Conservation (phyloP, 2,113 vertebrate species). For the Megaceryle maxima region DNA sequence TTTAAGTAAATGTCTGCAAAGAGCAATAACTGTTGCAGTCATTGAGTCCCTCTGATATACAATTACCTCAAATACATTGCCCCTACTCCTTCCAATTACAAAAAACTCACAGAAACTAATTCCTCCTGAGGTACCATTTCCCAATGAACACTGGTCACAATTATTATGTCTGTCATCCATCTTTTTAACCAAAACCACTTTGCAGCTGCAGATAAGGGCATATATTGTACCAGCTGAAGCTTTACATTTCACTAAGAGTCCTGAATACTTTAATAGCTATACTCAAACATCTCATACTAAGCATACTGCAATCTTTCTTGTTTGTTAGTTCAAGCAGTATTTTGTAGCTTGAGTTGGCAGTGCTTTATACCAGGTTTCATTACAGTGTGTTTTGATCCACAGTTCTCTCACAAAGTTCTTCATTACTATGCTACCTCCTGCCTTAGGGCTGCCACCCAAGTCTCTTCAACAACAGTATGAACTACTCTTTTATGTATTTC, state of each 20-base stretch:
- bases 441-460: background rate
- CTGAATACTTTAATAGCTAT: background rate
- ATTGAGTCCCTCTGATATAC: background rate
- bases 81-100: background rate
- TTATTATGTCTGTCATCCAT: background rate
- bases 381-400: background rate
- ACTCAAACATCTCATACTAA: background rate
- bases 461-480: background rate
- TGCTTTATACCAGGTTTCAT: background rate
- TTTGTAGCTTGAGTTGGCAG: background rate
- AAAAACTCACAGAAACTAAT: background rate
- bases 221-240: background rate
- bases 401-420: background rate
- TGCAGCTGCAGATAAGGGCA: background rate
- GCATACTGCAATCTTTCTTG: background rate
- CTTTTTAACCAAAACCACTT: background rate
- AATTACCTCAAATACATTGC: background rate
- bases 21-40: background rate
- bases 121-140: background rate
- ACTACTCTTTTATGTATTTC: background rate
- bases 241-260: background rate
- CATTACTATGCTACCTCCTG: background rate
- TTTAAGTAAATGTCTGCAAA: background rate
- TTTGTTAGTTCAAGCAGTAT: background rate
- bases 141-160: background rate